Percentiles rank a stretch among this genome's conserved stretches.
phyloP scores from a whole-genome alignment of 2,113 vertebrate genomes.

The Hemiprocne comata region DNA sequence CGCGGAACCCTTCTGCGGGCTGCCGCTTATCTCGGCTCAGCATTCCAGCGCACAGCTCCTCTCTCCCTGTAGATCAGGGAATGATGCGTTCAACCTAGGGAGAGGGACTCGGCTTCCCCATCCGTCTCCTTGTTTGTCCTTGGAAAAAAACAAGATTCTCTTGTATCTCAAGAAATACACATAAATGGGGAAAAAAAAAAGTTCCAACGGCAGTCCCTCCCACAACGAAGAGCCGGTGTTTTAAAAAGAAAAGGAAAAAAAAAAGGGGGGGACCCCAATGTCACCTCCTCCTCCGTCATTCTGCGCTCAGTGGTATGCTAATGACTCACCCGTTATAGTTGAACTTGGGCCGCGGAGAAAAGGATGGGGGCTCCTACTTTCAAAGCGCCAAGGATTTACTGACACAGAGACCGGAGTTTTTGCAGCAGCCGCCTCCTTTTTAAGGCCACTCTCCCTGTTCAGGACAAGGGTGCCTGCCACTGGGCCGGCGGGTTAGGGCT shows the following conservation, averaged over 20 bases:
- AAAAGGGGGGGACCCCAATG: not conserved
- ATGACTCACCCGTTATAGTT: not conserved
- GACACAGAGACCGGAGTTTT: not conserved
- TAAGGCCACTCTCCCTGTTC: not conserved
- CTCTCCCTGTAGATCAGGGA: not conserved
- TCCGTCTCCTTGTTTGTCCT: not conserved
- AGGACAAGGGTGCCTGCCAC: not conserved
- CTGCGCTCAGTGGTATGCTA: not conserved
- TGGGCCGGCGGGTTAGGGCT: not conserved
- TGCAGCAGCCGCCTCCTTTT: not conserved
- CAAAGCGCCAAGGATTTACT: not conserved
- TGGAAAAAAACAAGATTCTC: not conserved
- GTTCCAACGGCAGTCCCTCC: not conserved
- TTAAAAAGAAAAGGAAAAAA: not conserved
- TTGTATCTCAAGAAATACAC: not conserved
- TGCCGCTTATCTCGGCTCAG: not conserved
- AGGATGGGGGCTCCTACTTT: not conserved
- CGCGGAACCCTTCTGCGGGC: rapidly evolving
- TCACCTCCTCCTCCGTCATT: not conserved
- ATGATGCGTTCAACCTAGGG: not conserved
- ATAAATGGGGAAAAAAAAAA: not conserved
- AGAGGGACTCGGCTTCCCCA: not conserved
- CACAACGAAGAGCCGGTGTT: not conserved
- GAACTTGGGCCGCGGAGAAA: not conserved
- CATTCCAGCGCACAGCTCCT: not conserved